Percentiles rank a stretch among this genome's conserved stretches.
Evolutionary conservation across 2,888 invertebrate species (phyloP).

Genomic region (Euclidia mi): DNA sequence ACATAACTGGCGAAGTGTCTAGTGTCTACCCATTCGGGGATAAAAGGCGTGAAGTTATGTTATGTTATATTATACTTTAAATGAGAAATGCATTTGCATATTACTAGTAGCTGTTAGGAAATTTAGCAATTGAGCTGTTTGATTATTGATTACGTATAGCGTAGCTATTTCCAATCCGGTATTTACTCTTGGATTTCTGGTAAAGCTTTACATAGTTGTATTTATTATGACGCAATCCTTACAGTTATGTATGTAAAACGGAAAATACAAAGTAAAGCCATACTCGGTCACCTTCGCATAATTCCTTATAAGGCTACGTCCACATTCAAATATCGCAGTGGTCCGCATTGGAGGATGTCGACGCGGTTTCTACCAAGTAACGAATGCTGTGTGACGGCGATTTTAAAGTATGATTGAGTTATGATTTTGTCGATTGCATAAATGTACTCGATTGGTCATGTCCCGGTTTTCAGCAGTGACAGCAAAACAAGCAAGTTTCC

Average conservation of each 20-base stretch:
- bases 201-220: background rate
- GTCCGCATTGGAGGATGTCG: constrained; percentile 31
- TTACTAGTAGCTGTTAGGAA: too few relatives aligned
- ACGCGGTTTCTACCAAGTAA: constrained; percentile 37
- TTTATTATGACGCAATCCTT: too few relatives aligned
- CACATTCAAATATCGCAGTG: constrained; percentile 49
- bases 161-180: too few relatives aligned
- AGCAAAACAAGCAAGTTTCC: constrained; percentile 59
- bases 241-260: too few relatives aligned
- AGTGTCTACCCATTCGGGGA: too few relatives aligned
- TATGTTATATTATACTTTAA: too few relatives aligned
- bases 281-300: constrained; percentile 41
- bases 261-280: constrained; percentile 18
- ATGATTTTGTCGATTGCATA: constrained; percentile 61
- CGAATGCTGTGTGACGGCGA: constrained; percentile 45
- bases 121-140: too few relatives aligned
- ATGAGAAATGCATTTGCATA: too few relatives aligned
- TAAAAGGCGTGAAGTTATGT: too few relatives aligned
- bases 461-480: constrained; percentile 57
- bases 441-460: constrained; percentile 60
- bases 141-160: too few relatives aligned
- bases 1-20: too few relatives aligned
- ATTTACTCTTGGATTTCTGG: too few relatives aligned
- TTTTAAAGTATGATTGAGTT: constrained; percentile 52
- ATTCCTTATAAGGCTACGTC: constrained; percentile 47